phyloP scores from a whole-genome alignment of 2,888 invertebrate genomes.

The Apodemia mormo region DNA sequence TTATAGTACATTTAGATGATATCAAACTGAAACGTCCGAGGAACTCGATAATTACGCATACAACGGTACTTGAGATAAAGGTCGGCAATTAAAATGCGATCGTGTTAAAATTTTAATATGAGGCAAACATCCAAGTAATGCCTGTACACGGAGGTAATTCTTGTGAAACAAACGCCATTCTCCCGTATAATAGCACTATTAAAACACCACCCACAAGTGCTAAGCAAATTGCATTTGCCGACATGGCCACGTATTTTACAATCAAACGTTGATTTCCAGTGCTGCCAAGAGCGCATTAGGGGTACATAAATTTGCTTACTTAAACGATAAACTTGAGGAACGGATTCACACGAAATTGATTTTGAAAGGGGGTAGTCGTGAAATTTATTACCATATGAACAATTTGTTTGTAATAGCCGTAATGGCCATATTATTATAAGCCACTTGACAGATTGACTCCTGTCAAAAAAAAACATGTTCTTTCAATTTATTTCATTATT shows the following conservation, averaged over 20 bases:
- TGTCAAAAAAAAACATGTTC: neutral
- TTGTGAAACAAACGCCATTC: constrained; percentile 69
- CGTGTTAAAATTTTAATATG: constrained; percentile 36
- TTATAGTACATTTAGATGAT: neutral
- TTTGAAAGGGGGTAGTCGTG: constrained; percentile 57
- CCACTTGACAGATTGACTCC: neutral
- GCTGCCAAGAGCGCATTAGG: constrained; percentile 70
- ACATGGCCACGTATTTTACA: constrained; percentile 72
- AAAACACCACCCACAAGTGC: constrained; percentile 77
- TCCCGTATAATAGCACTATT: constrained; percentile 71
- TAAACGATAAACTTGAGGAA: constrained; percentile 66
- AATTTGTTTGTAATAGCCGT: constrained; percentile 29
- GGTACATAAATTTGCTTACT: constrained; percentile 72
- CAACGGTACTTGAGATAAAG: constrained; percentile 25
- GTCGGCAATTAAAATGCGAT: constrained; percentile 31
- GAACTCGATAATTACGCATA: constrained; percentile 7
- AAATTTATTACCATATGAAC: constrained; percentile 54
- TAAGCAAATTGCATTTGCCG: constrained; percentile 74
- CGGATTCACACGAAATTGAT: constrained; percentile 61
- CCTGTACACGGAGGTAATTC: constrained; percentile 63
- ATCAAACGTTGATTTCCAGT: constrained; percentile 76
- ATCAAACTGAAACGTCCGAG: constrained; percentile 1
- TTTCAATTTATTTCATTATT: neutral
- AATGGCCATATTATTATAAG: neutral
- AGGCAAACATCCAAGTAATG: constrained; percentile 42